Evolutionary conservation across 2,888 invertebrate genomes (phyloP).

Genomic region (Xestoiulus laeticollis): DNA sequence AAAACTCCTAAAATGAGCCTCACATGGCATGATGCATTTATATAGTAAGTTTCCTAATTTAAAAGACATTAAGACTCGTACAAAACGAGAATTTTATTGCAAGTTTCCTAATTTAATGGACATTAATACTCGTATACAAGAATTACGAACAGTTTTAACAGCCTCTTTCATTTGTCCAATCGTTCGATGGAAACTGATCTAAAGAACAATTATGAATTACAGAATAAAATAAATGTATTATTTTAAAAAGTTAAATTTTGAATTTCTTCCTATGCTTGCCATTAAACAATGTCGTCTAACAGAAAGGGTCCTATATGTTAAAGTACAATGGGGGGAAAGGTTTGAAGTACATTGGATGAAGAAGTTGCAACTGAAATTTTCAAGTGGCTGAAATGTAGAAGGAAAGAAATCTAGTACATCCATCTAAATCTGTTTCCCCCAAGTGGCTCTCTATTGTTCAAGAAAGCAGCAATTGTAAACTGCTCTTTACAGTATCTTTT

Average conservation of each 20-base stretch:
- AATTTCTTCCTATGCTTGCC: no score
- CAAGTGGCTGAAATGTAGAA: constrained; percentile 25
- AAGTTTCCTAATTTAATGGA: background rate
- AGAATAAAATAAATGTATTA: no score
- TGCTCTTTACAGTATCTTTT: constrained; percentile 23
- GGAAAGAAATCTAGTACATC: constrained; percentile 17
- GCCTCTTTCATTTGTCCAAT: background rate
- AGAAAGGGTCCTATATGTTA: background rate
- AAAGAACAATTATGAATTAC: no score
- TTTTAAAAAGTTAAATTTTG: no score
- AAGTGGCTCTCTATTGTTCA: constrained; percentile 37
- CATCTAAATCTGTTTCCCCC: constrained; percentile 3
- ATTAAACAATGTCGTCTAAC: no score
- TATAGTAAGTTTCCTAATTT: background rate
- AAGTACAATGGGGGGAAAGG: background rate
- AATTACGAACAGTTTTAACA: background rate
- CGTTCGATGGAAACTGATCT: no score
- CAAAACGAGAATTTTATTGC: background rate
- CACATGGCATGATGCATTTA: background rate
- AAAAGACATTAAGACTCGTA: background rate
- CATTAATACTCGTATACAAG: background rate
- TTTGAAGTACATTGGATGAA: background rate
- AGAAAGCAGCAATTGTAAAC: constrained; percentile 7
- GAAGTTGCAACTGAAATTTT: background rate
- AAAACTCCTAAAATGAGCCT: background rate